Conservation (phyloP, 2,888 invertebrate genomes). For the Perdita meconis region DNA sequence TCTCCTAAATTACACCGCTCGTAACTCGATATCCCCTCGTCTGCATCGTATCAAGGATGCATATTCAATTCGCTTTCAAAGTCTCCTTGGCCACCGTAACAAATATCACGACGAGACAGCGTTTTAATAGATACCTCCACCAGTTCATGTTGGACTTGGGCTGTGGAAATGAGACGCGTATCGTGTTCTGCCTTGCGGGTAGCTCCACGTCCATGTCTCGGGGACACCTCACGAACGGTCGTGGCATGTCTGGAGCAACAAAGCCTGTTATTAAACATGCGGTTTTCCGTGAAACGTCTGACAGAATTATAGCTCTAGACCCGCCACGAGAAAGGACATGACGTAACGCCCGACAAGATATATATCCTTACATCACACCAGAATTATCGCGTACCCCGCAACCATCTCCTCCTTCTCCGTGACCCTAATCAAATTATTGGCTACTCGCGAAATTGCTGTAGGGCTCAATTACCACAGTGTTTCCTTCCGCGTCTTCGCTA, state of each 20-base stretch:
- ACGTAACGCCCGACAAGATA: constrained; percentile 12
- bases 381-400: constrained; percentile 21
- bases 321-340: constrained; percentile 1
- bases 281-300: constrained; percentile 41
- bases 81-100: not conserved
- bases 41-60: not conserved
- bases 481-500: constrained; percentile 13
- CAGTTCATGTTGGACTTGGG: constrained; percentile 89
- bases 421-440: constrained; percentile 49
- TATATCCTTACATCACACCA: constrained; percentile 16
- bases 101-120: not conserved
- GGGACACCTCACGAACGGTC: constrained; percentile 88
- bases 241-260: constrained; percentile 81
- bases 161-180: constrained; percentile 85
- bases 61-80: not conserved
- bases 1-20: no score
- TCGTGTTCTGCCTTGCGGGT: constrained; percentile 84
- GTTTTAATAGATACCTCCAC: constrained; percentile 84
- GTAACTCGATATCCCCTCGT: no score
- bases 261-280: constrained; percentile 65
- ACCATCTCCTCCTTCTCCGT: constrained; percentile 17
- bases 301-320: constrained; percentile 31
- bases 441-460: constrained; percentile 25
- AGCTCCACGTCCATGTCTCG: constrained; percentile 86
- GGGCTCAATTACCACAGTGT: constrained; percentile 25